Evolutionary conservation across 2,888 invertebrate genomes (phyloP).

Genomic region (Meiosimyza decipiens): DNA sequence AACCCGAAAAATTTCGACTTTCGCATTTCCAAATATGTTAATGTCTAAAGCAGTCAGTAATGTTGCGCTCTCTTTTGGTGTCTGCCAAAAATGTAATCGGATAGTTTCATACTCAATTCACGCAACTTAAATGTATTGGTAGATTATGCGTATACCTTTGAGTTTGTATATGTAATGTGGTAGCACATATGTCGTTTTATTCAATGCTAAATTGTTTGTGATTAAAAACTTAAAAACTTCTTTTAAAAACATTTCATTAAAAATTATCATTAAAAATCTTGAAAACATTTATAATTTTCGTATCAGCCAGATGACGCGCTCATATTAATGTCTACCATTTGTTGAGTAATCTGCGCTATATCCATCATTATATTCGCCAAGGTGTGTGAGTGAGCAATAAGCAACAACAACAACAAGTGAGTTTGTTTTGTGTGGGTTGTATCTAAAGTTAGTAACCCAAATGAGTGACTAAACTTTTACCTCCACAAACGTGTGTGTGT

Average conservation of each 20-base stretch:
- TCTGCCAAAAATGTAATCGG: slow-evolving; percentile 45
- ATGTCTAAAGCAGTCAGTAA: slow-evolving; percentile 17
- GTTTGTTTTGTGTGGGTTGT: slow-evolving; percentile 32
- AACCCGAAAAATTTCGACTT: slow-evolving; percentile 22
- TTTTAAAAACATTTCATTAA: not conserved
- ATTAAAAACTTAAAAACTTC: too few species aligned
- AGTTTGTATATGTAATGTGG: not conserved
- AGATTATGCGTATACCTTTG: slow-evolving; percentile 3
- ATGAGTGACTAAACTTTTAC: slow-evolving; percentile 6
- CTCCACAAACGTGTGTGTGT: not conserved
- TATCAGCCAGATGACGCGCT: slow-evolving; percentile 12
- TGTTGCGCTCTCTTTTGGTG: not conserved
- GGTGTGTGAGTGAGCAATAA: slow-evolving; percentile 49
- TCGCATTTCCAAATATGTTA: slow-evolving; percentile 51
- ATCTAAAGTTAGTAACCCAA: slow-evolving; percentile 28
- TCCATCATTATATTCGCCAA: not conserved
- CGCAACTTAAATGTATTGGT: slow-evolving; percentile 1
- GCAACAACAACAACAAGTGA: slow-evolving; percentile 22
- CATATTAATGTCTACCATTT: not conserved
- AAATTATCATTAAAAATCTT: not conserved
- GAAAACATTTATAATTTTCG: slow-evolving; percentile 14
- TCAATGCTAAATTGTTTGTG: not conserved
- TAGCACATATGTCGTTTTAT: not conserved
- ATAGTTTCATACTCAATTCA: slow-evolving; percentile 41
- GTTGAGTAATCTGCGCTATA: slow-evolving; percentile 22